Evolutionary conservation across 2,113 vertebrate genomes (phyloP).

Genomic region (Toxotes jaculatrix): DNA sequence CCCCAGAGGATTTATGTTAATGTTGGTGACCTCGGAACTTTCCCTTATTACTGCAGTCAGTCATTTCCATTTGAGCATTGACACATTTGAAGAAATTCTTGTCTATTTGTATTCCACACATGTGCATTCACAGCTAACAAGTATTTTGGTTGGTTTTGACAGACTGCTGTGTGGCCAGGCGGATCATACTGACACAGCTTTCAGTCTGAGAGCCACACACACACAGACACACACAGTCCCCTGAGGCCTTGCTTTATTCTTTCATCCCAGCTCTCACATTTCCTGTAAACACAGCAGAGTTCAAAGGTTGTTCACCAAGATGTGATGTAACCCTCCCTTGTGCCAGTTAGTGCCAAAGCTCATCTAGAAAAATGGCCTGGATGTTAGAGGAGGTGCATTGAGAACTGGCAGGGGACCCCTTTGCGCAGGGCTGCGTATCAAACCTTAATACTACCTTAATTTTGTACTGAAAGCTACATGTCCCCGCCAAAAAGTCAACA

Average conservation of each 20-base stretch:
- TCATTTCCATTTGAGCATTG: no score
- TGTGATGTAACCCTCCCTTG: conserved; percentile 11
- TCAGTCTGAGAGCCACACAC: not conserved
- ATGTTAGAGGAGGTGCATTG: conserved; percentile 2
- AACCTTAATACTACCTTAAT: no score
- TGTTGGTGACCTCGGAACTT: not conserved
- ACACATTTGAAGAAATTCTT: no score
- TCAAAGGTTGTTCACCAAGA: not conserved
- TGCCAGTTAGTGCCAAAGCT: not conserved
- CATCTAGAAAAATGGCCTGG: not conserved
- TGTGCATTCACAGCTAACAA: no score
- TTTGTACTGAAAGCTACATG: no score
- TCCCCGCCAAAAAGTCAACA: no score
- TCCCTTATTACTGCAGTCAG: no score
- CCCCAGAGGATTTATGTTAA: not conserved
- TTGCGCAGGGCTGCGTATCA: no score
- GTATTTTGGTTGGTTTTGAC: no score
- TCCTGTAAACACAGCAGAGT: not conserved
- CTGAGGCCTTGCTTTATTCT: conserved; percentile 10
- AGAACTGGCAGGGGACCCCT: not conserved
- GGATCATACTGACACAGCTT: conserved; percentile 8
- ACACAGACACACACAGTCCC: not conserved
- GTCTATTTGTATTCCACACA: no score
- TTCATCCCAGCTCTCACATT: not conserved
- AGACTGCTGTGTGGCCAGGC: not conserved